Base-by-base conservation (phyloP, 2,888 invertebrate species). In the Saturnia japonica region DNA sequence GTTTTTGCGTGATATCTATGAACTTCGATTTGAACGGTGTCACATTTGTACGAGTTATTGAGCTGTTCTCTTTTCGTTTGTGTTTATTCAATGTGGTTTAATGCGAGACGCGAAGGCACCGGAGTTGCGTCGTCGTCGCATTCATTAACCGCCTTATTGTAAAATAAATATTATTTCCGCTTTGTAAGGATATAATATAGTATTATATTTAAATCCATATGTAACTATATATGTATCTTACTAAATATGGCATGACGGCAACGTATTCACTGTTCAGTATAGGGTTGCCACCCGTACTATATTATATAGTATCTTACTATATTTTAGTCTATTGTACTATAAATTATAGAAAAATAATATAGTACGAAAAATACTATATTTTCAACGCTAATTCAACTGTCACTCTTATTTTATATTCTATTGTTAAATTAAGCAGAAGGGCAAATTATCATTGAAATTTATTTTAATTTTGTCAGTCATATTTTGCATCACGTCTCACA, bases 61-160 rank as follows among this genome's bases (percentile, higher is more conserved):
- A 60, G 57, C 57, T 60, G 57, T 28, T 60, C 28, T 57, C 57
- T 7, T 25, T 28, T 60, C 28, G 22, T 54, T 19, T 54, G 3
- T 54, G 22, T 54, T 54, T 54, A 22, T 54, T 54, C 54, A 54
- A 22, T 54, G 22, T 62, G 19, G 62, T 62, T 19, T 34, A 62
- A 62, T 34, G 16, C 34, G 62, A 62, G 62, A 62, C 62, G 62
- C 62, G 62, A 62, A 14, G 62, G 62, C 62, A 62, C 62, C 62
- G 62, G 22, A 54, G 11, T n/a, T 2, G 54, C 47, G 7, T 7
- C 47, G 19, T 6, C 57, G 22, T 12, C 57, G 57, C 28, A 62
- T 40, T 40, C 34, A 40, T 64, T 64, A 64, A 40, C 19, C n/a
- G 64, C 40, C 34, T 40, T 40, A 64, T n/a, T 64, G n/a, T 64